Base-by-base conservation (phyloP, 2,888 invertebrate species). In the Antitype chi region DNA sequence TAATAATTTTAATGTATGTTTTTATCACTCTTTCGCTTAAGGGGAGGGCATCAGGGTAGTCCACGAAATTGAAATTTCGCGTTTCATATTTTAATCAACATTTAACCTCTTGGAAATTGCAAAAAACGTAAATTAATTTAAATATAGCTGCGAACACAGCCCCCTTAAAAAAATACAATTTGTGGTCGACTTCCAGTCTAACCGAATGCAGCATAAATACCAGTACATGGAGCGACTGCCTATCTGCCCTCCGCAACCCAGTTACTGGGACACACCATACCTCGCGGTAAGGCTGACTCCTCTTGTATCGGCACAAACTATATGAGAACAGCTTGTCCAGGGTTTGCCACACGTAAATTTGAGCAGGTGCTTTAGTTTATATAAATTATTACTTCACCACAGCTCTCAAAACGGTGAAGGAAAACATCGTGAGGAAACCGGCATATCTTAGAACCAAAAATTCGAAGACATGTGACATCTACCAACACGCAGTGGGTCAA, bases 1-100 rank as follows among this genome's bases (percentile, higher is more conserved):
- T 68, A n/a, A 23, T 5, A 2, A 9, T 63, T 55, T 52, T 74
- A 63, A 76, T 82, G 57, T 68, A 43, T 76, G 57, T 68, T 28
- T 52, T 69, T 59, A 53, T 80, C n/a, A 32, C 0, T 4, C 0
- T 66, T 59, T 23, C 13, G 13, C 4, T 38, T 59, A 20, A 17
- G 38, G 38, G 38, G 38, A 5, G 6, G 6, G 5, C 38, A 38
- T 5, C 38, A 38, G 38, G 38, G 38, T 6, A 38, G 38, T 38
- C 6, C 38, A 38, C 38, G 38, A 38, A 38, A 38, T 38, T 38
- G 5, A 38, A 5, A 38, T 38, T 5, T 38, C 38, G 38, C 38
- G 38, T 38, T 38, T 38, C 38, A 38, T 38, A 6, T 3, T 38
- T 38, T 38, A 38, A 32, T 32, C 32, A 32, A 32, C 32, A 32